Evolutionary conservation across 1,140 invertebrate species (phyloP).

Genomic region (Limonius californicus): DNA sequence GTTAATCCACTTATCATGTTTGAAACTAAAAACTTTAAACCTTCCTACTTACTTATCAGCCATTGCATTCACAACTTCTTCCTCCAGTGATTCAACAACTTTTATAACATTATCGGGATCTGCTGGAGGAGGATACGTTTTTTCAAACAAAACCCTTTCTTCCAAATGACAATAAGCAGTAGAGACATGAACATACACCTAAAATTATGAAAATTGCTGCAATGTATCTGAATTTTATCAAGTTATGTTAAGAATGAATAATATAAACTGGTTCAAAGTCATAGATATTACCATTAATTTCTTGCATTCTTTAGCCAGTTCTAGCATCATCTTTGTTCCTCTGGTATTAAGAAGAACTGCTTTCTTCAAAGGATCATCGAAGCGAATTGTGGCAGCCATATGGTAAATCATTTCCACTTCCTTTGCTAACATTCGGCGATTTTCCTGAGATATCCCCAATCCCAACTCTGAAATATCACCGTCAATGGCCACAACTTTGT

Average conservation of each 20-base stretch:
- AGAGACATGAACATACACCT: slow-evolving; percentile 55
- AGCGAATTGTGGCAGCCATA: slow-evolving; percentile 84
- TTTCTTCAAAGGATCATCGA: slow-evolving; percentile 69
- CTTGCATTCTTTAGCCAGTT: slow-evolving; percentile 70
- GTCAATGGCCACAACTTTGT: slow-evolving; percentile 65
- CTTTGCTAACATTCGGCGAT: slow-evolving; percentile 63
- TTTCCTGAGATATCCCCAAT: slow-evolving; percentile 68
- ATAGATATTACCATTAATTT: slow-evolving; percentile 46
- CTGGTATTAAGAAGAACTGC: slow-evolving; percentile 72
- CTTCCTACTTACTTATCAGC: too few species aligned
- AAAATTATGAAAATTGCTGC: not conserved
- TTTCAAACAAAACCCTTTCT: slow-evolving; percentile 63
- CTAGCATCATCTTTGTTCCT: slow-evolving; percentile 68
- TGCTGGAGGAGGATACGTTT: slow-evolving; percentile 61
- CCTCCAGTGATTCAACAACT: too few species aligned
- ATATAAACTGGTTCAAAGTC: too few species aligned
- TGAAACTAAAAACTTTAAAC: too few species aligned
- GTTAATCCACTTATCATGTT: too few species aligned
- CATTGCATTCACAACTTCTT: too few species aligned
- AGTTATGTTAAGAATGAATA: too few species aligned
- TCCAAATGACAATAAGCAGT: slow-evolving; percentile 67
- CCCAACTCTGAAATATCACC: slow-evolving; percentile 74
- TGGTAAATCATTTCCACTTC: slow-evolving; percentile 84
- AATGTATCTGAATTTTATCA: too few species aligned
- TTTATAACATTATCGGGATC: slow-evolving; percentile 63